Conservation (phyloP, 1,140 invertebrate genomes). For the Amphibalanus amphitrite region DNA sequence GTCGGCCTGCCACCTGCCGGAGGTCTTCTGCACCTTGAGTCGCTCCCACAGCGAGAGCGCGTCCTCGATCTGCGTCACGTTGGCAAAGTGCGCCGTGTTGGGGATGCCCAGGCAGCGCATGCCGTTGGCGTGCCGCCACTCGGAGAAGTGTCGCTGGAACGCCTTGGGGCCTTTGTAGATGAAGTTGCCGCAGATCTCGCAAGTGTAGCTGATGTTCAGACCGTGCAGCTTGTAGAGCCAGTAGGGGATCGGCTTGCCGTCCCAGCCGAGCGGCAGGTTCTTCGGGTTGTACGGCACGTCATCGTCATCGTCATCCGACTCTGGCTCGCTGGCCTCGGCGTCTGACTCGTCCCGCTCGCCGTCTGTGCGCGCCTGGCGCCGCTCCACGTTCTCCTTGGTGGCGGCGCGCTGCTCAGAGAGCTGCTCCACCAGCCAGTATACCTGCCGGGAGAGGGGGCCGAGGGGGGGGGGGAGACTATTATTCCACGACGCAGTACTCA, state of each 20-base stretch:
- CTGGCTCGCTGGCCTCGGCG: constrained; percentile 67
- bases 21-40: constrained; percentile 83
- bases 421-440: constrained; percentile 51
- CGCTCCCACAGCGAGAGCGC: constrained; percentile 94
- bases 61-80: constrained; percentile 98
- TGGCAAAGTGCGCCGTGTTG: constrained; percentile 99
- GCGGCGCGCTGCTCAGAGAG: constrained; percentile 65
- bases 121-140: constrained; percentile 98
- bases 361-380: constrained; percentile 91
- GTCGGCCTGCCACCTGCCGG: constrained; percentile 90
- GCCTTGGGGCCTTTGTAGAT: constrained; percentile 99
- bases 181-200: constrained; percentile 99
- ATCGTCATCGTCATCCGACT: constrained; percentile 72
- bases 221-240: constrained; percentile 99
- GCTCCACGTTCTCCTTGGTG: constrained; percentile 94
- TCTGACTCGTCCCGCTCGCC: constrained; percentile 86
- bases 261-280: constrained; percentile 96
- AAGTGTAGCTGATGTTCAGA: constrained; percentile 95
- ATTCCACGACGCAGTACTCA: too few relatives aligned
- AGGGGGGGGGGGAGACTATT: too few relatives aligned
- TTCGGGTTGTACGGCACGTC: constrained; percentile 98
- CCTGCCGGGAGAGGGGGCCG: constrained; percentile 19
- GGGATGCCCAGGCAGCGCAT: constrained; percentile 98
- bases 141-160: constrained; percentile 98
- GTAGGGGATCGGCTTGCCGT: constrained; percentile 98